phyloP scores from a whole-genome alignment of 2,888 invertebrate species.

The Hypercompe scribonia region DNA sequence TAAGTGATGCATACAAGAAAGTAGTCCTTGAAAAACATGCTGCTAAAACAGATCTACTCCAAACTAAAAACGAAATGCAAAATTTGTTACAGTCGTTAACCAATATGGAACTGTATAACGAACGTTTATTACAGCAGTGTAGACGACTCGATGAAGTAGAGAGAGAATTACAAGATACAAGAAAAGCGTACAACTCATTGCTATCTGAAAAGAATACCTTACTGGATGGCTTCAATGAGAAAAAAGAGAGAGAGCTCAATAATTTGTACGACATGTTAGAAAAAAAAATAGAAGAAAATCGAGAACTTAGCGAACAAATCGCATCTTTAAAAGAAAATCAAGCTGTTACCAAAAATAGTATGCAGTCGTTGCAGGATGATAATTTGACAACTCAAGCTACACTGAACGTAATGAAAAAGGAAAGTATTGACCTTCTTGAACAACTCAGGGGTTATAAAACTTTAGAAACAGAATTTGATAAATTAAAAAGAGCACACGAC shows the following conservation, averaged over 20 bases:
- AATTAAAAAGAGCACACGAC: conserved; percentile 58
- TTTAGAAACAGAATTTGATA: conserved; percentile 61
- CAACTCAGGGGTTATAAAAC: conserved; percentile 63
- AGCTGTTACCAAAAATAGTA: conserved; percentile 46
- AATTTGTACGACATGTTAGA: conserved; percentile 61
- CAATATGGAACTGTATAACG: conserved; percentile 45
- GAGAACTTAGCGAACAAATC: conserved; percentile 55
- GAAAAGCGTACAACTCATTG: conserved; percentile 51
- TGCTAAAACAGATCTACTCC: conserved; percentile 54
- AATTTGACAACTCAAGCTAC: conserved; percentile 55
- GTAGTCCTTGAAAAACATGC: conserved; percentile 58
- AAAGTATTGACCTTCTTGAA: conserved; percentile 62
- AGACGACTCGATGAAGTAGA: conserved; percentile 49
- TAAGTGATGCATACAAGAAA: conserved; percentile 54
- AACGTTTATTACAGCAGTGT: conserved; percentile 49
- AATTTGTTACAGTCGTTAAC: conserved; percentile 40
- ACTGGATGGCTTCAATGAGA: conserved; percentile 56
- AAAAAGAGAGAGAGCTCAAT: conserved; percentile 58
- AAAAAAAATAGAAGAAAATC: conserved; percentile 66
- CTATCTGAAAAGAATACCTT: conserved; percentile 57
- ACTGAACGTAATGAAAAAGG: conserved; percentile 59
- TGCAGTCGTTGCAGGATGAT: conserved; percentile 61
- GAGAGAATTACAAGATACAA: conserved; percentile 52
- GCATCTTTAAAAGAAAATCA: conserved; percentile 55
- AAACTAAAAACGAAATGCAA: conserved; percentile 56